phyloP scores from a whole-genome alignment of 2,888 invertebrate genomes.

The Allygus modestus region DNA sequence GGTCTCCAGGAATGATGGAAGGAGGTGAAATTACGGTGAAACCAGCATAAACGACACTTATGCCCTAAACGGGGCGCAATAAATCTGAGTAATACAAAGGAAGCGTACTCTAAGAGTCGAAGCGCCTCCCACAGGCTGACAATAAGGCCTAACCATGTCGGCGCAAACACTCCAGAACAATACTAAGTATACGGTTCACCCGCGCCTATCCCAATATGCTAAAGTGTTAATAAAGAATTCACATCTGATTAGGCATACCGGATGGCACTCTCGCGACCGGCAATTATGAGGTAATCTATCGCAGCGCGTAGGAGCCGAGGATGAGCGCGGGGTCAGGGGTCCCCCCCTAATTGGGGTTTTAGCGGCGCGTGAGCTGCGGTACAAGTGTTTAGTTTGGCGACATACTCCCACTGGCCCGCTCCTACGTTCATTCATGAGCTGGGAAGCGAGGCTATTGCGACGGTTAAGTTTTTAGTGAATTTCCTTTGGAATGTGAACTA shows the following conservation, averaged over 20 bases:
- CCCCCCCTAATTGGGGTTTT: slow-evolving; percentile 40
- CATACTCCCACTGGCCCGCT: slow-evolving; percentile 4
- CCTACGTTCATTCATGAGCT: slow-evolving; percentile 20
- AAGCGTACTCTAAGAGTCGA: slow-evolving; percentile 44
- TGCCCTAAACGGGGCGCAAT: slow-evolving; percentile 2
- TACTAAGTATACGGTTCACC: slow-evolving; percentile 53
- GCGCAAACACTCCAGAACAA: slow-evolving; percentile 34
- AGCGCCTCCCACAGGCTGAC: slow-evolving; percentile 27
- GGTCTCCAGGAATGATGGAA: not conserved
- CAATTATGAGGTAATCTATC: slow-evolving; percentile 41
- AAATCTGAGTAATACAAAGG: slow-evolving; percentile 46
- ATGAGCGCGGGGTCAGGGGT: slow-evolving; percentile 36
- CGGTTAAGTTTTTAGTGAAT: not conserved
- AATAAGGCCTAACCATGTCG: slow-evolving; percentile 52
- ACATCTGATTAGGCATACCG: slow-evolving; percentile 8
- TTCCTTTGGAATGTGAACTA: no score
- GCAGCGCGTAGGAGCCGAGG: slow-evolving; percentile 24
- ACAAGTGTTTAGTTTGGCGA: slow-evolving; percentile 38
- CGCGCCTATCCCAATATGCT: slow-evolving; percentile 59
- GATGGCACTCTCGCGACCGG: slow-evolving; percentile 39
- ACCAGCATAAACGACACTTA: slow-evolving; percentile 6
- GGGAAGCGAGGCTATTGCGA: not conserved
- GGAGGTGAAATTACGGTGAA: slow-evolving; percentile 10
- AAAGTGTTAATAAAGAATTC: slow-evolving; percentile 54
- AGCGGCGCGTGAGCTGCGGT: slow-evolving; percentile 21